A percentile compares a stretch with the other conserved stretches of the same genome.
Evolutionary conservation across 2,113 vertebrate genomes (phyloP).

Genomic region (Pterocles orientalis): DNA sequence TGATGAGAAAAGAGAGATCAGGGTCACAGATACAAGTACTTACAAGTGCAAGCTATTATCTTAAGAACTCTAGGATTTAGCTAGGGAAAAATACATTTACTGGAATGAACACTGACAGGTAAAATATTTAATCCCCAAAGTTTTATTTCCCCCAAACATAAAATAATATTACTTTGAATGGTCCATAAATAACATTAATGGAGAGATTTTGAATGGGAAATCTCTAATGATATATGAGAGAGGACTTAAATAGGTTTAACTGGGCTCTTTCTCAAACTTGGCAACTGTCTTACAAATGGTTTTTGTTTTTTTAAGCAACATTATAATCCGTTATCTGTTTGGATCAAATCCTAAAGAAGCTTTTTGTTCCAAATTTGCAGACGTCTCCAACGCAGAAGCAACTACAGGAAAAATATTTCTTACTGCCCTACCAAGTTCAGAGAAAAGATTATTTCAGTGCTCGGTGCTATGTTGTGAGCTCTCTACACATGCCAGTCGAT

Average conservation of each 20-base stretch:
- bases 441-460: background rate
- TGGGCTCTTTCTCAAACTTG: constrained; percentile 30
- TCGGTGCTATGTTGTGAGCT: background rate
- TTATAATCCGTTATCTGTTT: constrained; percentile 44
- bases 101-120: constrained; percentile 61
- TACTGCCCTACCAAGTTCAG: background rate
- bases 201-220: constrained; percentile 61
- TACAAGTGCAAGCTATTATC: constrained; percentile 65
- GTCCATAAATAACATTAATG: constrained; percentile 70
- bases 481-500: background rate
- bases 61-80: constrained; percentile 47
- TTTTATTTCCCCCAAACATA: constrained; percentile 60
- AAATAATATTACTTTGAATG: constrained; percentile 65
- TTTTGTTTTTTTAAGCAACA: background rate
- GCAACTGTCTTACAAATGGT: background rate
- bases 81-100: constrained; percentile 63
- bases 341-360: constrained; percentile 34
- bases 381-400: background rate
- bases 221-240: constrained; percentile 62
- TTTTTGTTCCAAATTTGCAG: constrained; percentile 13
- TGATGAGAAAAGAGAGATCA: constrained; percentile 51
- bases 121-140: constrained; percentile 66
- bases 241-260: constrained; percentile 38
- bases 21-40: constrained; percentile 58
- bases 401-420: background rate